These are phyloP conservation scores for Champsocephalus esox DNA, from an alignment of 2,797 vertebrate genomes.

Conservation along the genomic window DNA sequence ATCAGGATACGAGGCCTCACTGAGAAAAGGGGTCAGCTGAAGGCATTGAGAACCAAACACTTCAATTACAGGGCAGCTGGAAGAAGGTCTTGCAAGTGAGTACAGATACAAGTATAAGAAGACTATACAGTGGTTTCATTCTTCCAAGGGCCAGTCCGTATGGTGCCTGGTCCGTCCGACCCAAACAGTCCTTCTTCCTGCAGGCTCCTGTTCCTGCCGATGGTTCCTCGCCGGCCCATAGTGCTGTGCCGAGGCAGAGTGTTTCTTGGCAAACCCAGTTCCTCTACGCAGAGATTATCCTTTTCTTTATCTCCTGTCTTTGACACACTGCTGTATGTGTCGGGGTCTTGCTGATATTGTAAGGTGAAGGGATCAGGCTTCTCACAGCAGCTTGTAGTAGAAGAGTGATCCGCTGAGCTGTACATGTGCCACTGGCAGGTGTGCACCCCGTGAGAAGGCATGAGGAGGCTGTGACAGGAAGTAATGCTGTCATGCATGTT, in stretches of 20 bases:
- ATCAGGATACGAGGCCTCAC: constrained; percentile 30
- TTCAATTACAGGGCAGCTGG: neutral
- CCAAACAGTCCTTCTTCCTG: constrained; percentile 89
- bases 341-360: constrained; percentile 76
- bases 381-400: constrained; percentile 84
- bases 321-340: constrained; percentile 80
- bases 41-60: constrained; percentile 43
- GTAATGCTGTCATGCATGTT: constrained; percentile 71
- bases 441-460: constrained; percentile 66
- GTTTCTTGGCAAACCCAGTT: constrained; percentile 67
- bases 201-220: constrained; percentile 88
- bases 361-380: constrained; percentile 82
- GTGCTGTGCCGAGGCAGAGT: constrained; percentile 84
- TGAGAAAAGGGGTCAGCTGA: constrained; percentile 44
- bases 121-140: constrained; percentile 97
- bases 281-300: constrained; percentile 83
- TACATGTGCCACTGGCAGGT: constrained; percentile 83
- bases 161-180: constrained; percentile 91
- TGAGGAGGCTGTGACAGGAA: constrained; percentile 68
- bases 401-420: constrained; percentile 84
- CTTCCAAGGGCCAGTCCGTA: constrained; percentile 96
- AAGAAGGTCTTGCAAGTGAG: neutral
- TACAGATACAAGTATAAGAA: constrained; percentile 5
- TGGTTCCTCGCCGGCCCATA: constrained; percentile 73
- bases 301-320: constrained; percentile 83